phyloP scores from a whole-genome alignment of 2,888 invertebrate species.

The Cenopis cana region DNA sequence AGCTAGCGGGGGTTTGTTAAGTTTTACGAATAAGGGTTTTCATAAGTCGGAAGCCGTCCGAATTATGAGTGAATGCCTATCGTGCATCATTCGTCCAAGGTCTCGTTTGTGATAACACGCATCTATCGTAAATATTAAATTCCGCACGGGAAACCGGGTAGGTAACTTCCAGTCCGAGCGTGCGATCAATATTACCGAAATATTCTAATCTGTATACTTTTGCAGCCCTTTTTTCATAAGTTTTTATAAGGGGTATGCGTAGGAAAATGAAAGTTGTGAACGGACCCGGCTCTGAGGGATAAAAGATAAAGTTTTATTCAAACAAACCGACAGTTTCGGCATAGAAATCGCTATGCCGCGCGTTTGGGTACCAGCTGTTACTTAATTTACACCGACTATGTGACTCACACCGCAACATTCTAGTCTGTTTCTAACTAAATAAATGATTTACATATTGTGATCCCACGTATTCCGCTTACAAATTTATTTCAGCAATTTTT shows the following conservation, averaged over 20 bases:
- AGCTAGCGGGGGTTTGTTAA: too few relatives aligned
- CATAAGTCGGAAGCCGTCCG: too few relatives aligned
- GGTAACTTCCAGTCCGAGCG: slow-evolving; percentile 21
- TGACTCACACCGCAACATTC: slow-evolving; percentile 50
- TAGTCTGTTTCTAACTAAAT: slow-evolving; percentile 34
- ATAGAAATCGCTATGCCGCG: slow-evolving; percentile 64
- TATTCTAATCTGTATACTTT: slow-evolving; percentile 45
- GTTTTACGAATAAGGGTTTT: too few relatives aligned
- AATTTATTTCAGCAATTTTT: slow-evolving; percentile 2
- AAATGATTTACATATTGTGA: slow-evolving; percentile 26
- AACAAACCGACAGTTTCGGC: slow-evolving; percentile 58
- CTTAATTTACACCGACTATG: slow-evolving; percentile 68
- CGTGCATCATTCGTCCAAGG: slow-evolving; percentile 2
- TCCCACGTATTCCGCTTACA: not conserved
- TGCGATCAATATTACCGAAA: slow-evolving; percentile 47
- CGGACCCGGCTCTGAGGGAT: slow-evolving; percentile 45
- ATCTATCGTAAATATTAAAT: slow-evolving; percentile 36
- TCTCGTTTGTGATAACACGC: slow-evolving; percentile 17
- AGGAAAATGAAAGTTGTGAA: slow-evolving; percentile 48
- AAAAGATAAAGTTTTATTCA: slow-evolving; percentile 50
- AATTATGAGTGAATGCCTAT: slow-evolving; percentile 20
- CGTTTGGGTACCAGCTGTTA: slow-evolving; percentile 61
- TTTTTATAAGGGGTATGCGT: slow-evolving; percentile 47
- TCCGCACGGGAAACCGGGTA: slow-evolving; percentile 18
- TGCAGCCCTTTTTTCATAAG: slow-evolving; percentile 45